Percentiles rank a stretch among this genome's conserved stretches.
Evolutionary conservation across 2,888 invertebrate genomes (phyloP).

Genomic region (Azorinus chamasolen): DNA sequence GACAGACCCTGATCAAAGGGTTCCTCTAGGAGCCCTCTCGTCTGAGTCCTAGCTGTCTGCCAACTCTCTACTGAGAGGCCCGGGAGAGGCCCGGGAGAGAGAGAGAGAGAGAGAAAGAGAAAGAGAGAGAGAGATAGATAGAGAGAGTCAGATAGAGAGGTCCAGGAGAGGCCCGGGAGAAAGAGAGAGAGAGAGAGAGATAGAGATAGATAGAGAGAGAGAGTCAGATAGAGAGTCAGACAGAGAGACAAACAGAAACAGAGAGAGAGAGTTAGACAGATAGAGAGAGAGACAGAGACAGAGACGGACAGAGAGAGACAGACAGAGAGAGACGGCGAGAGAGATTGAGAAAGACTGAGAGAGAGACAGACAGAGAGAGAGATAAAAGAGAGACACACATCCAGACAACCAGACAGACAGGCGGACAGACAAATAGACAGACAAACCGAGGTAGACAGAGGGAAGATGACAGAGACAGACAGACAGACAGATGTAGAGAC

Average conservation of each 20-base stretch:
- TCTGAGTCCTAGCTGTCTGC: not conserved
- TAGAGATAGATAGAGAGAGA: no score
- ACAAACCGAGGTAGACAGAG: not conserved
- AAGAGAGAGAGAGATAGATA: not conserved
- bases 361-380: not conserved
- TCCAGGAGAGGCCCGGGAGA: not conserved
- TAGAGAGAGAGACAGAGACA: no score
- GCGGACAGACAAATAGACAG: no score
- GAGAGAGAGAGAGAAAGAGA: constrained; percentile 1
- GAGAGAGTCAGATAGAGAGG: not conserved
- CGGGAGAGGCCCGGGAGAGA: not conserved
- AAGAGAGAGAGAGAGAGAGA: constrained; percentile 12
- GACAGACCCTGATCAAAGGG: no score
- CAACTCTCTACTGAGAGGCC: not conserved
- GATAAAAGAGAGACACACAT: not conserved
- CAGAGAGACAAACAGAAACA: no score
- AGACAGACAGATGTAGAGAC: not conserved
- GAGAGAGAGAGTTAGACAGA: no score
- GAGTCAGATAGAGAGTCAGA: no score
- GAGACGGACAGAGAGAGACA: constrained; percentile 4
- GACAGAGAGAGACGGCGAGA: not conserved
- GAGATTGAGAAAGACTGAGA: not conserved
- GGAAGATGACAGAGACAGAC: not conserved
- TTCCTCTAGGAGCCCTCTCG: no score
- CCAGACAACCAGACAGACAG: no score